Evolutionary conservation across 1,140 invertebrate genomes (phyloP).

Genomic region (Diachasmimorpha longicaudata): DNA sequence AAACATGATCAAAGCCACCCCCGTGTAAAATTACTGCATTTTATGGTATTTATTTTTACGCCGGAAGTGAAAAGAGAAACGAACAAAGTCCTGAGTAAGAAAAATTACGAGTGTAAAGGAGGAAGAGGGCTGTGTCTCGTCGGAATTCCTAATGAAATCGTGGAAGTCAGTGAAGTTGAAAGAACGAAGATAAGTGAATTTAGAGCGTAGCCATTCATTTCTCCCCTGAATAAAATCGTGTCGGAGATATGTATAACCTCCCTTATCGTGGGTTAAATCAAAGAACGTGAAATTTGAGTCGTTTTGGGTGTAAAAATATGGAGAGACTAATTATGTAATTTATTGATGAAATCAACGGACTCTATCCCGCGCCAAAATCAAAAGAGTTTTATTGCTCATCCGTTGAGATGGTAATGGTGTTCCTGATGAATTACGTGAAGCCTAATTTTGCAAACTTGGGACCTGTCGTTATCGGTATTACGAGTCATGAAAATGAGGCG

Average conservation of each 20-base stretch:
- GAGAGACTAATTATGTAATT: too few relatives aligned
- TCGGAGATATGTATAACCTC: not conserved
- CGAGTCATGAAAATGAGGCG: too few relatives aligned
- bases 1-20: not conserved
- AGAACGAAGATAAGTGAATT: conserved; percentile 30
- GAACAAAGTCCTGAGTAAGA: not conserved
- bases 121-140: not conserved
- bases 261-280: not conserved
- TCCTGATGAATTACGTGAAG: too few relatives aligned
- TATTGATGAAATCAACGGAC: too few relatives aligned
- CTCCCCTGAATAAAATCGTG: conserved; percentile 12
- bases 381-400: too few relatives aligned
- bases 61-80: not conserved
- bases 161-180: conserved; percentile 26
- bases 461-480: not conserved
- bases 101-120: not conserved
- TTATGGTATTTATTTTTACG: not conserved
- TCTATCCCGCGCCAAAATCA: too few relatives aligned
- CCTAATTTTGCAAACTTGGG: not conserved
- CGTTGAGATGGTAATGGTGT: too few relatives aligned
- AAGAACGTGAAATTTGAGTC: not conserved
- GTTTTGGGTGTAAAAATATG: not conserved
- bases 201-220: conserved; percentile 22
- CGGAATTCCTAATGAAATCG: conserved; percentile 25
- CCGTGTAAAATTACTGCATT: not conserved